phyloP scores from a whole-genome alignment of 1,140 invertebrate genomes.

The Meloidogyne floridensis region DNA sequence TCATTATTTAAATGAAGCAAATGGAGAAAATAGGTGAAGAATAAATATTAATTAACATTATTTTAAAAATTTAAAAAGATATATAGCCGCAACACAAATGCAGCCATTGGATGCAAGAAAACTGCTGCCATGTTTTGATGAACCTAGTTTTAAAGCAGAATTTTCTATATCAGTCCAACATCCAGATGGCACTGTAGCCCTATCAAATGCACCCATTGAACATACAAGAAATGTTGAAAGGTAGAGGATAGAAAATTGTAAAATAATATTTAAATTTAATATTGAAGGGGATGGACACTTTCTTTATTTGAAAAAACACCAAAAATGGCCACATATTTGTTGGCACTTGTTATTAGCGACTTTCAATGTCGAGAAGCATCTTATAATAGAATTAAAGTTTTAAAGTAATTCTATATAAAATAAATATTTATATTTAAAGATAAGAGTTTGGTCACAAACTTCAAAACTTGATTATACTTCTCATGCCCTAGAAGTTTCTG shows the following conservation, averaged over 20 bases:
- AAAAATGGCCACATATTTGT: slow-evolving; percentile 68
- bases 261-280: slow-evolving; percentile 77
- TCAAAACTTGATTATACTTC: slow-evolving; percentile 77
- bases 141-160: slow-evolving; percentile 58
- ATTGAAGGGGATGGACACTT: slow-evolving; percentile 28
- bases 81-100: slow-evolving; percentile 55
- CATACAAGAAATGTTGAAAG: slow-evolving; percentile 15
- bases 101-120: slow-evolving; percentile 57
- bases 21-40: slow-evolving; percentile 9
- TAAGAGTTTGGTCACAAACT: slow-evolving; percentile 79
- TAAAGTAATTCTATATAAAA: background rate
- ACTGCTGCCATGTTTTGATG: slow-evolving; percentile 62
- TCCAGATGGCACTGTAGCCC: slow-evolving; percentile 37
- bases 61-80: slow-evolving; percentile 6
- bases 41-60: background rate
- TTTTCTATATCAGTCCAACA: slow-evolving; percentile 48
- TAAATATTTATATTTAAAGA: slow-evolving; percentile 33
- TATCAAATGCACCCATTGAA: slow-evolving; percentile 37
- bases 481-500: slow-evolving; percentile 78
- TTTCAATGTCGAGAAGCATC: slow-evolving; percentile 48
- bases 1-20: slow-evolving; percentile 9
- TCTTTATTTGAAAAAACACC: slow-evolving; percentile 45
- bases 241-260: background rate
- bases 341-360: slow-evolving; percentile 67
- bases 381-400: slow-evolving; percentile 38